Percentiles rank a stretch among this genome's conserved stretches.
Evolutionary conservation across 2,113 vertebrate species (phyloP).

Genomic region (Hemibagrus wyckioides): DNA sequence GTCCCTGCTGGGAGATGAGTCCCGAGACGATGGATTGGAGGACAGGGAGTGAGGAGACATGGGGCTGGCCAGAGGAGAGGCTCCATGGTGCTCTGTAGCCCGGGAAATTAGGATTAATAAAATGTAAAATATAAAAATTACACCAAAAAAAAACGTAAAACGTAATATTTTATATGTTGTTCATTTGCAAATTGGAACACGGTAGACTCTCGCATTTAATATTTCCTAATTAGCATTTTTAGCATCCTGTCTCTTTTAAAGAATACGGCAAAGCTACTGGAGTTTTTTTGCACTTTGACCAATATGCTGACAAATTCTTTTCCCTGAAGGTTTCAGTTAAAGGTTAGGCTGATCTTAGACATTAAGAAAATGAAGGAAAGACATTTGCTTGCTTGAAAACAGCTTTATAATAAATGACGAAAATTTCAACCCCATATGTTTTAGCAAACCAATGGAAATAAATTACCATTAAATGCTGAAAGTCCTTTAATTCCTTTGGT

Average conservation of each 20-base stretch:
- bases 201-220: not conserved
- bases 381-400: not conserved
- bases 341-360: not conserved
- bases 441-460: not conserved
- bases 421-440: not conserved
- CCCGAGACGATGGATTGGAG: conserved; percentile 94
- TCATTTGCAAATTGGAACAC: not conserved
- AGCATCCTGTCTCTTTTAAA: not conserved
- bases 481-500: not conserved
- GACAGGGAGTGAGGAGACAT: conserved; percentile 97
- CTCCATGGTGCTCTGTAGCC: conserved; percentile 85
- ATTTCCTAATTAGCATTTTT: not conserved
- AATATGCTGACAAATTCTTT: not conserved
- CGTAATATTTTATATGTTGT: not conserved
- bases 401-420: not conserved
- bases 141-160: not conserved
- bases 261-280: not conserved
- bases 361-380: not conserved
- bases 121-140: not conserved
- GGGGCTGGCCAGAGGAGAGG: conserved; percentile 93
- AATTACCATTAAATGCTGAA: not conserved
- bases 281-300: not conserved
- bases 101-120: not conserved
- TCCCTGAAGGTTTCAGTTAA: not conserved
- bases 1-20: conserved; percentile 95